Evolutionary conservation across 2,888 invertebrate species (phyloP), one percentile per base, ranked within the genome.

Genomic region (Apeira syringaria): DNA sequence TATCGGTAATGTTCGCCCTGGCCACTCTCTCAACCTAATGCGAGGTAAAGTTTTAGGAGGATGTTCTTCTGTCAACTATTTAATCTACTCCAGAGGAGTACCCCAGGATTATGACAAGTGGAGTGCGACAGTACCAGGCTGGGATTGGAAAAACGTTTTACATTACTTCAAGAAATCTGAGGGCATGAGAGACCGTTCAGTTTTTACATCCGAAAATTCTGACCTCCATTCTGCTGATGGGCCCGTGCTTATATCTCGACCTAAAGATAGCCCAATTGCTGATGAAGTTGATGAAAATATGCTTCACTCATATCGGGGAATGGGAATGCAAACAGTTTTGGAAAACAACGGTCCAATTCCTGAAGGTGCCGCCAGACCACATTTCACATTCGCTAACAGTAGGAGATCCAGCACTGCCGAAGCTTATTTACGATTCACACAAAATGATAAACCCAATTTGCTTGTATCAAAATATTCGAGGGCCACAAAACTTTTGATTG

Each of bases 391-490:
- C 25, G 61, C 65, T 2, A 57, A 77, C 25, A 80, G 82, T 3
- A 71, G 80, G 44, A 59, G 87, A 50, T 85, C 77, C 0, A 86
- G 87, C 35, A 78, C 82, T 4, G 84, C 82, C 0, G 86, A 87
- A 48, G 72, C 76, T 3, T 87, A 80, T 55, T 53, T 87, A 25
- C 53, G 47, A 3, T 15, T 15, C 2, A 4, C 2, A 7, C 70
- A 68, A 59, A 17, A 24, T n/a, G 50, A 72, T 26, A 74, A 69
- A 55, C 52, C 62, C 1, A 86, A 87, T 57, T 59, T 87, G 9
- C 65, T 57, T 32, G 51, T 86, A 31, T 72, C 82, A 0, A 84
- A 82, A 56, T 63, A 65, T 45, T 60, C 76, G 1, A 74, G 68
- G 46, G 88, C 68, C 8, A 73, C 62, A 9, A 81, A 71, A 58